Percentiles rank a stretch among this genome's conserved stretches.
Evolutionary conservation across 2,888 invertebrate genomes (phyloP).

Genomic region (Acrobasis repandana): DNA sequence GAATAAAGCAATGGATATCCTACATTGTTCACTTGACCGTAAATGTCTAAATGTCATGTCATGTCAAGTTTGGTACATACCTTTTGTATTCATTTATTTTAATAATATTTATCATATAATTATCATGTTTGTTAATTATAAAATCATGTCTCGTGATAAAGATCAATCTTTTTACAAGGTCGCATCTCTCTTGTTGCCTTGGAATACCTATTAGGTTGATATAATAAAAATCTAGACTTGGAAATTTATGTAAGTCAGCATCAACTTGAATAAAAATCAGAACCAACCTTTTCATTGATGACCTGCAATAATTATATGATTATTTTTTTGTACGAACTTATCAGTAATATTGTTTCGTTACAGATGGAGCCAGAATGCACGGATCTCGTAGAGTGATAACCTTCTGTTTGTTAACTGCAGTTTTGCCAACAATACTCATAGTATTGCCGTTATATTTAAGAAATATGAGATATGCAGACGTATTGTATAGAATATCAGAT

Average conservation of each 20-base stretch:
- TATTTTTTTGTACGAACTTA: background rate
- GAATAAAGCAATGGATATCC: too few species aligned
- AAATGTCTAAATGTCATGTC: too few species aligned
- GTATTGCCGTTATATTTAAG: conserved; percentile 90
- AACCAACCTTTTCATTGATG: too few species aligned
- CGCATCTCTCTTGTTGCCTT: background rate
- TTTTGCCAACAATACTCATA: conserved; percentile 89
- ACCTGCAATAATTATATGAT: background rate
- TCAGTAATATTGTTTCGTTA: conserved; percentile 44
- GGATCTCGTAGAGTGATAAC: conserved; percentile 90
- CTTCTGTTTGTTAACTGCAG: conserved; percentile 89
- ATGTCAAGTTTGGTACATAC: too few species aligned
- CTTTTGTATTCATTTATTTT: too few species aligned
- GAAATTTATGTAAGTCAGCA: conserved; percentile 4
- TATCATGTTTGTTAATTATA: conserved; percentile 8
- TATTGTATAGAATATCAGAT: conserved; percentile 90
- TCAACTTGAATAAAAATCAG: background rate
- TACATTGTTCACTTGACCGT: too few species aligned
- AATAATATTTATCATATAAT: too few species aligned
- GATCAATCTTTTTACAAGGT: conserved; percentile 1
- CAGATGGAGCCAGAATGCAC: conserved; percentile 89
- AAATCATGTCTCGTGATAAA: conserved; percentile 13
- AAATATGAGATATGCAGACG: conserved; percentile 89
- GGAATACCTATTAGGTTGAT: background rate
- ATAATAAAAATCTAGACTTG: background rate